Conservation (phyloP, 2,113 vertebrate species). For the Gnathonemus echidnorhynchus region DNA sequence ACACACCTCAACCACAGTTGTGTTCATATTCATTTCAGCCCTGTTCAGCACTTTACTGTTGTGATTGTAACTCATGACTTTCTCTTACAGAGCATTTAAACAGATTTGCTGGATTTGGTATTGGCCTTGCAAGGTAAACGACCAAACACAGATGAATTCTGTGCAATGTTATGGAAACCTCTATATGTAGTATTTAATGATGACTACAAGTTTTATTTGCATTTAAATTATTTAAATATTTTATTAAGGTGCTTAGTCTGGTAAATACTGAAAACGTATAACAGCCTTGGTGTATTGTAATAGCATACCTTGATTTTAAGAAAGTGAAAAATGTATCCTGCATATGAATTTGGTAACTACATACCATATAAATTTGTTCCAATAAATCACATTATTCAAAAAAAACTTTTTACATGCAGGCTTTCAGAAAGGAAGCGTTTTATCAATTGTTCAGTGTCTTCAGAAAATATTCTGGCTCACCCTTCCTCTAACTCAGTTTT, state of each 20-base stretch:
- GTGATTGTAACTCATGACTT: constrained; percentile 11
- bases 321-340: neutral
- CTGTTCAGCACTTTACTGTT: neutral
- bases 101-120: constrained; percentile 84
- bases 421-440: neutral
- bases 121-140: constrained; percentile 85
- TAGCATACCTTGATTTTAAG: neutral
- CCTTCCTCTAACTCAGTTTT: neutral
- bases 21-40: neutral
- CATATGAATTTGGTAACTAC: neutral
- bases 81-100: constrained; percentile 74
- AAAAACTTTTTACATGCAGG: neutral
- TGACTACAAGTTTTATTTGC: neutral
- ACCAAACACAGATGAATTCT: constrained; percentile 14
- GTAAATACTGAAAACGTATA: neutral
- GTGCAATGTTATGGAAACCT: constrained; percentile 6
- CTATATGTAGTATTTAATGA: neutral
- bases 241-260: neutral
- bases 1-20: too few species aligned
- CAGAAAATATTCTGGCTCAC: neutral
- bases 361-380: neutral
- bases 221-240: neutral
- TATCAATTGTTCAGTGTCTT: neutral
- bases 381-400: neutral
- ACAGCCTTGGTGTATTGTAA: neutral